phyloP scores from a whole-genome alignment of 2,797 vertebrate genomes.

The Lacerta viridis region DNA sequence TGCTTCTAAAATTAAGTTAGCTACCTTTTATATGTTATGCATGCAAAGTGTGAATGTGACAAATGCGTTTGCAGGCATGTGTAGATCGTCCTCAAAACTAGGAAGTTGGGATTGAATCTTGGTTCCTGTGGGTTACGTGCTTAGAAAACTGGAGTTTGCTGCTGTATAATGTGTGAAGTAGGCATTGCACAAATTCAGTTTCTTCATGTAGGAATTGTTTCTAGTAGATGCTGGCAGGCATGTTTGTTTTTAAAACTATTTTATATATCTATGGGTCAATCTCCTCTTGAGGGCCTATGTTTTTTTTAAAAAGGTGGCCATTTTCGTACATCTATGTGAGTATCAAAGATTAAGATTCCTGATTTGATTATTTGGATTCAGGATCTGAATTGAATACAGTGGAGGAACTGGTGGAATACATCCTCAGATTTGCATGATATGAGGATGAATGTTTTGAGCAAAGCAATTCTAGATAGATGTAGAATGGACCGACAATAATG shows the following conservation, averaged over 20 bases:
- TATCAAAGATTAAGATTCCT: too few species aligned
- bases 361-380: too few species aligned
- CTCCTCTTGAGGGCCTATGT: too few species aligned
- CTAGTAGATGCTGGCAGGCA: too few species aligned
- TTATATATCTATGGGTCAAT: too few species aligned
- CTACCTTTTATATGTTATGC: neutral
- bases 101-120: neutral
- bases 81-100: neutral
- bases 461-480: neutral
- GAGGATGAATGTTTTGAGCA: neutral
- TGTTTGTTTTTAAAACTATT: too few species aligned
- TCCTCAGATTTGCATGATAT: neutral
- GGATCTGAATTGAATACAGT: neutral
- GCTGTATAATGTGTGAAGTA: too few species aligned
- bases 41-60: too few species aligned
- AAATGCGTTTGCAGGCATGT: neutral
- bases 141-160: neutral
- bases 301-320: too few species aligned
- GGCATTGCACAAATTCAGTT: too few species aligned
- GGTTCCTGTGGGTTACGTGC: neutral
- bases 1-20: neutral
- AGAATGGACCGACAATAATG: neutral
- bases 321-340: too few species aligned
- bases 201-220: too few species aligned
- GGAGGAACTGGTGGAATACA: neutral